phyloP scores from a whole-genome alignment of 2,797 vertebrate genomes.

The Tadarida brasiliensis region DNA sequence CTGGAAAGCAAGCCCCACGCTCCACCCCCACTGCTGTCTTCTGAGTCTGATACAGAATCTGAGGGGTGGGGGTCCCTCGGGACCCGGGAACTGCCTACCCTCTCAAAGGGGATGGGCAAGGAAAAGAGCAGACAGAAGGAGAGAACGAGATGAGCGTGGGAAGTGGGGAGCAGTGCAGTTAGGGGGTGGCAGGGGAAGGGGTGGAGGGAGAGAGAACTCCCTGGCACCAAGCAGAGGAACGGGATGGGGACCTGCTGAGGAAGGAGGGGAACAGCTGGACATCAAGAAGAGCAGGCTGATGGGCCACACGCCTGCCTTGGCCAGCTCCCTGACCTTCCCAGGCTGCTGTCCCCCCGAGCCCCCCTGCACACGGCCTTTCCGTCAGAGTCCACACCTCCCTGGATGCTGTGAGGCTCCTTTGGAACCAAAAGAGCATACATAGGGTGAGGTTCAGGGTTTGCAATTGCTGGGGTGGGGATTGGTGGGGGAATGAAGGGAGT shows the following conservation, averaged over 20 bases:
- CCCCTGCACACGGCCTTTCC: background rate
- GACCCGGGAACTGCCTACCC: background rate
- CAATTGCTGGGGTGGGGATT: too few species aligned
- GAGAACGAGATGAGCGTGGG: background rate
- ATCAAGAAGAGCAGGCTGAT: background rate
- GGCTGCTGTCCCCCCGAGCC: background rate
- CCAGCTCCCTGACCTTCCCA: too few species aligned
- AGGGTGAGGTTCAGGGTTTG: slow-evolving; percentile 15
- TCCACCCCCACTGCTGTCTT: background rate
- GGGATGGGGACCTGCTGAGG: background rate
- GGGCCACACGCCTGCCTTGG: background rate
- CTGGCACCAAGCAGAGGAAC: background rate
- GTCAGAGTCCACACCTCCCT: background rate
- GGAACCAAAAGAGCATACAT: background rate
- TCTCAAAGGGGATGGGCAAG: background rate
- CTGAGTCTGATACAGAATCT: background rate
- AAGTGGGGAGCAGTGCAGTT: too few species aligned
- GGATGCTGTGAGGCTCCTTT: background rate
- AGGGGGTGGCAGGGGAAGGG: accelerated
- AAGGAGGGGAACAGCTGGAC: background rate
- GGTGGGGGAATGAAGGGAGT: too few species aligned
- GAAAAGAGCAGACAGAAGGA: background rate
- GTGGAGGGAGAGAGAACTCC: background rate
- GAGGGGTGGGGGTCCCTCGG: background rate
- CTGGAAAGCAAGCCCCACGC: background rate